Conservation (phyloP, 1,140 invertebrate genomes). For the Stegodyphus mimosarum region DNA sequence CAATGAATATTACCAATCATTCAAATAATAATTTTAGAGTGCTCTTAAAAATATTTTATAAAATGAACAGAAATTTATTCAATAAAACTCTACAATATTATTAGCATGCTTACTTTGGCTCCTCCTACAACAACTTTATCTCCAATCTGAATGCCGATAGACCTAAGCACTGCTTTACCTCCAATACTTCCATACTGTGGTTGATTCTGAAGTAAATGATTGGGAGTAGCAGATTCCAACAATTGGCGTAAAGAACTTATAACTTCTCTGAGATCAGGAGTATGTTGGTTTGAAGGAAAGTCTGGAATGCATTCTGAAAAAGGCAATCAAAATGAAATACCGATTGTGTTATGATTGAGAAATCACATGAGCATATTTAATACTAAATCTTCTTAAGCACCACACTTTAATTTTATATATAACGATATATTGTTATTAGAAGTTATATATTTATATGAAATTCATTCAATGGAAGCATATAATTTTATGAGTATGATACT, state of each 20-base stretch:
- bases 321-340: neutral
- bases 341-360: too few species aligned
- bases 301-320: conserved; percentile 71
- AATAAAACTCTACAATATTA: neutral
- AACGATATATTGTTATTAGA: too few species aligned
- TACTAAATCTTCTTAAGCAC: too few species aligned
- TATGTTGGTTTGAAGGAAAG: conserved; percentile 66
- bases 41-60: too few species aligned
- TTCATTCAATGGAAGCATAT: too few species aligned
- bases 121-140: conserved; percentile 69
- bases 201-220: conserved; percentile 39
- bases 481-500: too few species aligned
- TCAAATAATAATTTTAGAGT: too few species aligned
- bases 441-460: too few species aligned
- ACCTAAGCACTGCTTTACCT: conserved; percentile 71
- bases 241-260: conserved; percentile 66
- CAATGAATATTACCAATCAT: too few species aligned
- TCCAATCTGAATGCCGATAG: conserved; percentile 70
- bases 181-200: conserved; percentile 66
- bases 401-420: too few species aligned
- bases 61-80: too few species aligned
- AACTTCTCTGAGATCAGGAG: conserved; percentile 67
- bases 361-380: too few species aligned
- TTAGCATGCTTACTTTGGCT: conserved; percentile 65
- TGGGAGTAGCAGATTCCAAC: conserved; percentile 66